Percentiles rank a stretch among this genome's conserved stretches.
Evolutionary conservation across 2,888 invertebrate species (phyloP).

Genomic region (Hesperia comma): DNA sequence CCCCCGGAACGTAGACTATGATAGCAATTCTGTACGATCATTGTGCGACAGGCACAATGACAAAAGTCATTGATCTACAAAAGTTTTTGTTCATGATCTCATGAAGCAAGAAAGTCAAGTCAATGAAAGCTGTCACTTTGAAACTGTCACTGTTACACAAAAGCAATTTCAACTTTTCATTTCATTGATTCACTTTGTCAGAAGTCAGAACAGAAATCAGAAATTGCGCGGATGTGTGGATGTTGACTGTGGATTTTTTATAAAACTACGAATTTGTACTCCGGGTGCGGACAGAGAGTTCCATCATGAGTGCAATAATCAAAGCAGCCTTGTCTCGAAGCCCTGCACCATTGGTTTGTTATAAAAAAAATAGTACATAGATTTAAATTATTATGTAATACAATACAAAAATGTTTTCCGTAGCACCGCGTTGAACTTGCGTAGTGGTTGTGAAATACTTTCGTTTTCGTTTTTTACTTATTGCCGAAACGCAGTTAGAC

Average conservation of each 20-base stretch:
- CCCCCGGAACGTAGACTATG: too few relatives aligned
- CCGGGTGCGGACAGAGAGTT: constrained; percentile 82
- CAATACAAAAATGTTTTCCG: constrained; percentile 43
- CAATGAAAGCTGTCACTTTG: not conserved
- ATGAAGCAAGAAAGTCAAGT: too few relatives aligned
- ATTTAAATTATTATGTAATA: constrained; percentile 74
- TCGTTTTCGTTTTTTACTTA: constrained; percentile 25
- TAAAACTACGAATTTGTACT: constrained; percentile 59
- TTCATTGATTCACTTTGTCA: constrained; percentile 30
- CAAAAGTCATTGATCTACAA: too few relatives aligned
- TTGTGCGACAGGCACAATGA: too few relatives aligned
- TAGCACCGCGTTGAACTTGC: constrained; percentile 35
- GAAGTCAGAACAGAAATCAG: constrained; percentile 15
- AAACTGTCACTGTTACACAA: not conserved
- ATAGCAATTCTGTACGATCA: too few relatives aligned
- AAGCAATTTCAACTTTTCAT: not conserved
- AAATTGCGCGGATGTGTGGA: constrained; percentile 22
- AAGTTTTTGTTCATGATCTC: too few relatives aligned
- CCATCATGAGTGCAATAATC: constrained; percentile 83
- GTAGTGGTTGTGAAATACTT: constrained; percentile 50
- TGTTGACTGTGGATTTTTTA: constrained; percentile 43
- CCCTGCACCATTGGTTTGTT: constrained; percentile 73
- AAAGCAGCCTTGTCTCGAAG: constrained; percentile 73
- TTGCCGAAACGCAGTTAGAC: constrained; percentile 4
- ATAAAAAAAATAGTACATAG: constrained; percentile 38